Percentiles rank a stretch among this genome's conserved stretches.
These are phyloP conservation scores for Hermetia illucens DNA, from an alignment of 1,140 invertebrate genomes.

Conservation along the genomic window DNA sequence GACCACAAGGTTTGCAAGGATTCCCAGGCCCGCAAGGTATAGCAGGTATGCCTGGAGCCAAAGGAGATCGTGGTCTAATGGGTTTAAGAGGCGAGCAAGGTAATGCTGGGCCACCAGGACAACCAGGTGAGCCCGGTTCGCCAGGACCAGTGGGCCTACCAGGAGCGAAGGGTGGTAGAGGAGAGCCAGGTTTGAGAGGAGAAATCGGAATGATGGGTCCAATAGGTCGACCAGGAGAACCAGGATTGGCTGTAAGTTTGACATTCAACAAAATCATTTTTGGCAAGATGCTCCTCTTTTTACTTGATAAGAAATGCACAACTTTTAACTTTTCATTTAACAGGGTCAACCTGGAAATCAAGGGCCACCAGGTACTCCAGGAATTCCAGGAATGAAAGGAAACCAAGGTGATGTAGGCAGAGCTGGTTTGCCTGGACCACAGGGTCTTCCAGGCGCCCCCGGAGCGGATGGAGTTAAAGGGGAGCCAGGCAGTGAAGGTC, in stretches of 20 bases:
- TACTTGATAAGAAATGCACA: conserved; percentile 1
- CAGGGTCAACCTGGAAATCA: conserved; percentile 45
- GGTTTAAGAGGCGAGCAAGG: conserved; percentile 63
- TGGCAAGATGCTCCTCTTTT: background rate
- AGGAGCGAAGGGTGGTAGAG: conserved; percentile 60
- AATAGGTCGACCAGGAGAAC: conserved; percentile 55
- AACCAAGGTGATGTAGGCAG: conserved; percentile 54
- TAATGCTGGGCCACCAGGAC: conserved; percentile 23
- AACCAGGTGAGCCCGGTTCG: conserved; percentile 40
- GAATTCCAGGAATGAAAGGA: conserved; percentile 59
- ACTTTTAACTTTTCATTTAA: conserved; percentile 9
- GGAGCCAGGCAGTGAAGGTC: conserved; percentile 52
- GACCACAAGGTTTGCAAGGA: conserved; percentile 42
- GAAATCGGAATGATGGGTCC: conserved; percentile 57
- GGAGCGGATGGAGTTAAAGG: conserved; percentile 56
- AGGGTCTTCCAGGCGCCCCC: conserved; percentile 49
- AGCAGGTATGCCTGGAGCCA: conserved; percentile 50
- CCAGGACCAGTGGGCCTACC: conserved; percentile 47
- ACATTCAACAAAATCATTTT: background rate
- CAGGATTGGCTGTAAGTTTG: conserved; percentile 42
- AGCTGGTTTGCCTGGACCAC: conserved; percentile 48
- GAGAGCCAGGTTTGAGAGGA: conserved; percentile 58
- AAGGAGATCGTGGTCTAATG: conserved; percentile 54
- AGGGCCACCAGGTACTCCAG: conserved; percentile 47
- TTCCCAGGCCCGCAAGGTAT: conserved; percentile 49